Conservation (phyloP, 2,113 vertebrate genomes). For the Heterotis niloticus region DNA sequence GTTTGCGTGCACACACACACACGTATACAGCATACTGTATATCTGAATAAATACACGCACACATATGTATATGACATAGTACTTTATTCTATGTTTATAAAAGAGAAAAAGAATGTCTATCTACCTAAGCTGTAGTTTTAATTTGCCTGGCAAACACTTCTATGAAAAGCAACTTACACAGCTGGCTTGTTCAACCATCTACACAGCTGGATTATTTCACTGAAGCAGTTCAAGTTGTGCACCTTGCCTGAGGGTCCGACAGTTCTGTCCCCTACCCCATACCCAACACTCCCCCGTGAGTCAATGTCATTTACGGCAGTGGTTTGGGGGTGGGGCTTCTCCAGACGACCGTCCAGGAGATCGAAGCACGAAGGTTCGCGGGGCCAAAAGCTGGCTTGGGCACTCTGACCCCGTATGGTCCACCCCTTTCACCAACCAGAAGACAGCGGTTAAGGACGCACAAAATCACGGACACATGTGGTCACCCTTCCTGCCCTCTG, state of each 20-base stretch:
- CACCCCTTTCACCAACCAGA: no score
- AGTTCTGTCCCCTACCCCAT: background rate
- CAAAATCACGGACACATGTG: background rate
- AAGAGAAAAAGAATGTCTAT: constrained; percentile 4
- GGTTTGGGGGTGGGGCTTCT: background rate
- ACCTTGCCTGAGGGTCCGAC: background rate
- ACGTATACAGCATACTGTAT: no score
- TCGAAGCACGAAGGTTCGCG: background rate
- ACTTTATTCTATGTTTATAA: constrained; percentile 14
- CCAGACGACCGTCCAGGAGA: no score
- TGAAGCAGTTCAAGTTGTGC: constrained; percentile 2
- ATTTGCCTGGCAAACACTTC: constrained; percentile 14
- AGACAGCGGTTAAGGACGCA: background rate
- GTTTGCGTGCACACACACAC: no score
- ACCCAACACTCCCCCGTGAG: background rate
- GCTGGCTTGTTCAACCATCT: constrained; percentile 7
- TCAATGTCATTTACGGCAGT: constrained; percentile 3
- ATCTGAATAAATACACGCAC: no score
- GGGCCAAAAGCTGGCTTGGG: background rate
- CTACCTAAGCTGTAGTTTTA: constrained; percentile 9
- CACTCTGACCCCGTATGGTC: background rate
- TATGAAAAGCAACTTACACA: background rate
- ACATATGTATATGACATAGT: constrained; percentile 12
- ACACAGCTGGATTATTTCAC: constrained; percentile 7
- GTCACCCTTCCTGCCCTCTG: background rate